Evolutionary conservation across 2,888 invertebrate species (phyloP), one percentile per base, ranked within the genome.

Genomic region (Allolobophora icterica): DNA sequence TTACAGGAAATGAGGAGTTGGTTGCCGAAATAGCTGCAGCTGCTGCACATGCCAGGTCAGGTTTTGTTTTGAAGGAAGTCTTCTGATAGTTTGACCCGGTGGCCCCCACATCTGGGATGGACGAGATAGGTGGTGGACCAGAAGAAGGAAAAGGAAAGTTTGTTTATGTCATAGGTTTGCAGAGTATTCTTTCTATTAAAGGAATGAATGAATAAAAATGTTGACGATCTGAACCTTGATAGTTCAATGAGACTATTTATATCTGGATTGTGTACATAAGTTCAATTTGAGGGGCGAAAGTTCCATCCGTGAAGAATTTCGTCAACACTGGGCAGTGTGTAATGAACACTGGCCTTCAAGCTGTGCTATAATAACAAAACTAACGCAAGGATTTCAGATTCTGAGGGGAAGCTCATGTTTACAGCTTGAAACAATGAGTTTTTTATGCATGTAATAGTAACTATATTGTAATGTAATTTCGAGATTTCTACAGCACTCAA

Each of bases 41-140:
- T 71, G 71, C 8, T 6, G 24, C 71, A 71, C 71, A 71, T 71
- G 71, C 71, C 71, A n/a, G 5, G 71, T n/a, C 71, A 71, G 71
- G 71, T 71, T 52, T 52, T 71, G n/a, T 71, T 71, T 71, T 71
- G 71, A 71, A 71, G 71, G 71, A 71, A 71, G 71, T 71, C 71
- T 71, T 71, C 71, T 71, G 30, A n/a, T 71, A 71, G 71, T 71
- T 71, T 71, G 71, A 71, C 71, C 71, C n/a, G 8, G 30, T 71
- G 71, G n/a, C 71, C n/a, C 5, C 30, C 71, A 71, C 8, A 71
- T 71, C 71, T n/a, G 71, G 71, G 71, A 71, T 71, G 11, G 71
- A 17, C 71, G 6, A 11, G 71, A n/a, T 17, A 52, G 24, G 52
- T 52, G 52, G 52, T 52, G 71, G 71, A 71, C 71, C 8, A 11